Base-by-base conservation (phyloP, 2,113 vertebrate species). In the Oostethus manadensis region DNA sequence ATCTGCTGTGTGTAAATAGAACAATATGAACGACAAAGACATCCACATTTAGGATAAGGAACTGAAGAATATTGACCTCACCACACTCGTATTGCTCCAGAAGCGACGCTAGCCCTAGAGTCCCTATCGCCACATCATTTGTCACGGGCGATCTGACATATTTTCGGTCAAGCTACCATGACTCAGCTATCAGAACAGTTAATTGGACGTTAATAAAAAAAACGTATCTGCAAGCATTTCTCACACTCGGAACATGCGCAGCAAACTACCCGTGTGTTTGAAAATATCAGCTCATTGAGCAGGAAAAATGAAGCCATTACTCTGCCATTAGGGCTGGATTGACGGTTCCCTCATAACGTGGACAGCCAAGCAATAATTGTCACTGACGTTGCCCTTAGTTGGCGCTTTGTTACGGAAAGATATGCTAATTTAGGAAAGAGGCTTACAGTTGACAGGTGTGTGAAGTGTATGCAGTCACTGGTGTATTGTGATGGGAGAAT, bases 271-370 rank as follows among this genome's bases (percentile, higher is more conserved):
- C 44, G 56, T 56, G 60, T 29, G 74, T 61, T 76, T 55, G 62
- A 65, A 75, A 21, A 54, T 56, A 43, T 61, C 69, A 58, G 62
- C 68, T 80, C 63, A 76, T 77, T 81, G 70, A 70, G 61, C 62
- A 85, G 85, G 82, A 76, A 87, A 53, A 80, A 73, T 80, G 81
- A 83, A 84, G 81, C 69, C 88, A 90, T 88, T 88, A 87, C 88
- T 89, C 88, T 86, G 44, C 83, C 78, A 88, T 87, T 85, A 84
- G 72, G 70, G 29, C 46, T 67, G 84, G 76, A 86, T 82, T 80
- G 80, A 88, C 84, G 79, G 81, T 20, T 56, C 71, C 76, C 76
- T 78, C 55, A 56, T 64, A 60, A 80, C 72, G 68, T 80, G 70
- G 68, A 87, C 79, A 79, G 62, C 66, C 71, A 78, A 68, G 58